Evolutionary conservation across 2,888 invertebrate species (phyloP).

Genomic region (Cephalotes varians): DNA sequence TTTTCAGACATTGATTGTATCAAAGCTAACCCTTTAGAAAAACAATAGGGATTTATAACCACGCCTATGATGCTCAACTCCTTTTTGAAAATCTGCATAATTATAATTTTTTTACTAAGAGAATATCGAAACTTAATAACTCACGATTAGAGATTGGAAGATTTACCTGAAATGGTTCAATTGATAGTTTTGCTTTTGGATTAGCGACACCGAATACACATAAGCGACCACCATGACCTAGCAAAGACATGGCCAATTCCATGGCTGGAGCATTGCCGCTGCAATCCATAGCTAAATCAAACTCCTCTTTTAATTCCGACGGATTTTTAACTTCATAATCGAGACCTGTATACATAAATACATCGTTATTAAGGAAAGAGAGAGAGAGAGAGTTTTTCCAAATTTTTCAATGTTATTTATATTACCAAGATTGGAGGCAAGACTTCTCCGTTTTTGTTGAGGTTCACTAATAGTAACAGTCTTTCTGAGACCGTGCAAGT

Average conservation of each 20-base stretch:
- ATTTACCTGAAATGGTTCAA: constrained; percentile 81
- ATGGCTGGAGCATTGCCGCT: constrained; percentile 91
- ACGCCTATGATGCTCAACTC: constrained; percentile 89
- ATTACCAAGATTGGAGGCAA: constrained; percentile 80
- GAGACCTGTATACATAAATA: constrained; percentile 86
- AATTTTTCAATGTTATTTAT: not conserved
- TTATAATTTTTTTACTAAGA: constrained; percentile 14
- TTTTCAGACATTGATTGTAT: constrained; percentile 89
- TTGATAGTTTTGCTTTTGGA: constrained; percentile 86
- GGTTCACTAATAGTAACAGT: constrained; percentile 90
- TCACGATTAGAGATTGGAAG: not conserved
- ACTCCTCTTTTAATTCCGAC: constrained; percentile 87
- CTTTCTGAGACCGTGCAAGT: constrained; percentile 90
- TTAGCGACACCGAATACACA: constrained; percentile 90
- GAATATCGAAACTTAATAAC: not conserved
- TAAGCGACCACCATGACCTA: constrained; percentile 89
- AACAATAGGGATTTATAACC: constrained; percentile 90
- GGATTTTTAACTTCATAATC: constrained; percentile 88
- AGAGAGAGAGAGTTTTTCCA: not conserved
- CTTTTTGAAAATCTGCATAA: constrained; percentile 87
- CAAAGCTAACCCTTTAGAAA: constrained; percentile 89
- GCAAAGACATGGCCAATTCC: constrained; percentile 88
- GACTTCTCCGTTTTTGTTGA: constrained; percentile 84
- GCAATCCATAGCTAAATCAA: constrained; percentile 91
- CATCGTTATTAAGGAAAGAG: not conserved